Evolutionary conservation across 1,140 invertebrate genomes (phyloP).

Genomic region (Trialeurodes vaporariorum): DNA sequence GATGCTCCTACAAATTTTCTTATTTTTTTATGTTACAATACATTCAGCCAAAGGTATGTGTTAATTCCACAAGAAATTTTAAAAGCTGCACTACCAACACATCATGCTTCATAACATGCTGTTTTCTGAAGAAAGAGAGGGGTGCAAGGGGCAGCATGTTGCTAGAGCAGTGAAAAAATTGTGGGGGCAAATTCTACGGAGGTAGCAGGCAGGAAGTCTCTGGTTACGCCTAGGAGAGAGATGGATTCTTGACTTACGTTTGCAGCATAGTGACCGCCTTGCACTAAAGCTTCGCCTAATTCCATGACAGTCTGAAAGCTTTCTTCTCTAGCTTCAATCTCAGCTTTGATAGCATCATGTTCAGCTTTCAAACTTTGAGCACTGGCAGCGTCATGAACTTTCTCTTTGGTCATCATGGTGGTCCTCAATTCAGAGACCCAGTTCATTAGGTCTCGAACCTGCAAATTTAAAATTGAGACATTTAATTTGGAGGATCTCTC

Average conservation of each 20-base stretch:
- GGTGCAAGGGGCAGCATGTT: too few relatives aligned
- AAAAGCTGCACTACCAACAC: too few relatives aligned
- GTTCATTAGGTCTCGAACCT: constrained; percentile 77
- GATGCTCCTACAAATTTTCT: too few relatives aligned
- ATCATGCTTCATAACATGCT: too few relatives aligned
- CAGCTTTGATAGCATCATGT: constrained; percentile 82
- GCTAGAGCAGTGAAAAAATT: too few relatives aligned
- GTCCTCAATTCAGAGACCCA: constrained; percentile 73
- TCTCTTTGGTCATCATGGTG: constrained; percentile 69
- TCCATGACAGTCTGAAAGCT: constrained; percentile 68
- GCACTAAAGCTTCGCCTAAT: constrained; percentile 70
- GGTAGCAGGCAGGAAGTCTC: too few relatives aligned
- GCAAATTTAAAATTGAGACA: constrained; percentile 16
- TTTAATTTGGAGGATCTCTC: background rate
- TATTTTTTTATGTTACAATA: too few relatives aligned
- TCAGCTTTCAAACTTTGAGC: constrained; percentile 79
- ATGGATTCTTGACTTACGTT: constrained; percentile 36
- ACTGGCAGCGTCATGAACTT: constrained; percentile 70
- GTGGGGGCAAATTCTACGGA: too few relatives aligned
- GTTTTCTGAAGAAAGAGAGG: too few relatives aligned
- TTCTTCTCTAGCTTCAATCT: constrained; percentile 88
- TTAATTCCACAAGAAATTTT: too few relatives aligned
- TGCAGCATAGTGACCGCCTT: constrained; percentile 71
- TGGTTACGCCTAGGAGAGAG: too few relatives aligned
- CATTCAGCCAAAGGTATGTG: too few relatives aligned